Evolutionary conservation across 2,888 invertebrate species (phyloP).

Genomic region (Kryphioiulus occultus): DNA sequence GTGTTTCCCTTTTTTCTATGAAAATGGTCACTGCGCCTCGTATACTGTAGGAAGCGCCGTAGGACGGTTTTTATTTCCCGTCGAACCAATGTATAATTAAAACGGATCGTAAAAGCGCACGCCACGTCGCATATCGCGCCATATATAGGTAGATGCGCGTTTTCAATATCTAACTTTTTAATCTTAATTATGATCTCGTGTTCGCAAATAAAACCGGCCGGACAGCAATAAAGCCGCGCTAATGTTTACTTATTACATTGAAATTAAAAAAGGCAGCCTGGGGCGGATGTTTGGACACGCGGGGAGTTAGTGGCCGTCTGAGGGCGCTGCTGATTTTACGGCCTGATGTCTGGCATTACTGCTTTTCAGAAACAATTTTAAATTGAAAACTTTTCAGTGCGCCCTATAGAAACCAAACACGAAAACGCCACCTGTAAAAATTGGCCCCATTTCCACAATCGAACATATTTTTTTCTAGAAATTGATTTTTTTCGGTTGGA

Average conservation of each 20-base stretch:
- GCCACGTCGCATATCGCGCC: conserved; percentile 16
- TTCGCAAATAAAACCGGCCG: conserved; percentile 25
- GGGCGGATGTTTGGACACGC: neutral
- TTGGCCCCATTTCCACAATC: too few species aligned
- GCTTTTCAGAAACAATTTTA: too few species aligned
- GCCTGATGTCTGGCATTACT: too few species aligned
- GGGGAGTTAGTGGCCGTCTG: neutral
- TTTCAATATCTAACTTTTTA: conserved; percentile 35
- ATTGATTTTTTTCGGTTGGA: too few species aligned
- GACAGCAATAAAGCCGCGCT: conserved; percentile 31
- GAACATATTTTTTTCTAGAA: too few species aligned
- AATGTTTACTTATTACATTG: conserved; percentile 35
- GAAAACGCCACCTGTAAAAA: too few species aligned
- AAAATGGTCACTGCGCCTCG: neutral
- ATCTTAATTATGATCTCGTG: conserved; percentile 35
- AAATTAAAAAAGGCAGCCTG: conserved; percentile 26
- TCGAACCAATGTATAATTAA: conserved; percentile 31
- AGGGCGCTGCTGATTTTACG: neutral
- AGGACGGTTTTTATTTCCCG: neutral
- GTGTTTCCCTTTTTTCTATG: neutral
- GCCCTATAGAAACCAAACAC: too few species aligned
- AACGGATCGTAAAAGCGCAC: conserved; percentile 22
- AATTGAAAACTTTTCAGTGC: too few species aligned
- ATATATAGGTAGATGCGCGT: conserved; percentile 10
- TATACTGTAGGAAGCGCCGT: neutral